Conservation (phyloP, 2,888 invertebrate species). For the Luperina nickerlii region DNA sequence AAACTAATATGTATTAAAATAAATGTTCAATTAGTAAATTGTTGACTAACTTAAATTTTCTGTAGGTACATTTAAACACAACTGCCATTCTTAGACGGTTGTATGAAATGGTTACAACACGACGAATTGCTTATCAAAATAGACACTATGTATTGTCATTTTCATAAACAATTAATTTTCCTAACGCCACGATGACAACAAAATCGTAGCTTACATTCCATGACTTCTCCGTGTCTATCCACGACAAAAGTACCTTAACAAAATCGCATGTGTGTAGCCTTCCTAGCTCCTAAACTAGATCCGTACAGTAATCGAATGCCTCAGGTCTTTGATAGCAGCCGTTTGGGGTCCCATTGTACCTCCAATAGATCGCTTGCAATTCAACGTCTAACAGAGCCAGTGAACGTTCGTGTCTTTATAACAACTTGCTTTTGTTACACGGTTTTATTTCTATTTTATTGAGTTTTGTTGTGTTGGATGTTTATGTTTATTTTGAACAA, state of each 20-base stretch:
- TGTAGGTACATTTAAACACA: too few species aligned
- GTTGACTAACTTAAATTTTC: too few species aligned
- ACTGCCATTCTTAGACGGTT: too few species aligned
- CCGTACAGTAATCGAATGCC: constrained; percentile 61
- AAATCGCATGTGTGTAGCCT: constrained; percentile 38
- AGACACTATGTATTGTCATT: too few species aligned
- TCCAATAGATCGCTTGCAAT: constrained; percentile 59
- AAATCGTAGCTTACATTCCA: not conserved
- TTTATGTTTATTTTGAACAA: not conserved
- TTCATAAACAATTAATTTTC: not conserved
- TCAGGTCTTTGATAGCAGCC: constrained; percentile 60
- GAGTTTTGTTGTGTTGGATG: not conserved
- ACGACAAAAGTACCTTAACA: constrained; percentile 1
- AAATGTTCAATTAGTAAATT: too few species aligned
- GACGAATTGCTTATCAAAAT: too few species aligned
- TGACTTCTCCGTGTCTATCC: not conserved
- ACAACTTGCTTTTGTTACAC: constrained; percentile 12
- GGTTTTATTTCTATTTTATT: constrained; percentile 33
- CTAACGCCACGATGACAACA: not conserved
- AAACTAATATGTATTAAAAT: too few species aligned
- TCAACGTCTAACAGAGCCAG: constrained; percentile 38
- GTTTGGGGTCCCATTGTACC: constrained; percentile 59
- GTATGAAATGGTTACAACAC: too few species aligned
- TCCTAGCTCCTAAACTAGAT: constrained; percentile 31
- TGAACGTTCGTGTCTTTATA: constrained; percentile 48